Evolutionary conservation across 2,113 vertebrate species (phyloP).

Genomic region (Rhineura floridana): DNA sequence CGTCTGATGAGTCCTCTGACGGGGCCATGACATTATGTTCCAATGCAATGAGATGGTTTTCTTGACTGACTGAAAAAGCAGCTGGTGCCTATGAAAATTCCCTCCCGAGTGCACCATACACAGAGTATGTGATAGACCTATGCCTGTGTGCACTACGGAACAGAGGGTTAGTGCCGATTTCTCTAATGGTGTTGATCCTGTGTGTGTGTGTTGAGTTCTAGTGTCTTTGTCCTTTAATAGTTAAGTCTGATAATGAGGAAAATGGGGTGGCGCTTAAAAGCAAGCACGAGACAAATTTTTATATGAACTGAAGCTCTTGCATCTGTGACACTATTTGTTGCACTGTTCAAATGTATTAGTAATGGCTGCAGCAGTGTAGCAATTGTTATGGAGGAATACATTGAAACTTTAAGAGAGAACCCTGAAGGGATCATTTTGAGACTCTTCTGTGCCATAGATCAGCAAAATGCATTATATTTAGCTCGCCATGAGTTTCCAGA

Average conservation of each 20-base stretch:
- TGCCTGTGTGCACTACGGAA: too few relatives aligned
- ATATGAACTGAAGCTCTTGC: not conserved
- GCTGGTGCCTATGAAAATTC: not conserved
- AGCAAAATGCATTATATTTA: slow-evolving; percentile 26
- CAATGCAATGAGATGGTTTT: not conserved
- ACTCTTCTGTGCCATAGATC: slow-evolving; percentile 24
- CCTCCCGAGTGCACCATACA: not conserved
- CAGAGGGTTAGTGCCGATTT: not conserved
- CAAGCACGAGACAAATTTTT: not conserved
- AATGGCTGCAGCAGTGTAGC: slow-evolving; percentile 22
- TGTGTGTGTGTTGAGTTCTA: not conserved
- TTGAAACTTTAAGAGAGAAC: slow-evolving; percentile 21
- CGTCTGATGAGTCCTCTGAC: too few relatives aligned
- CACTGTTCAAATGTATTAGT: not conserved
- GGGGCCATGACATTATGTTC: too few relatives aligned
- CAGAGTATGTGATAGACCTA: not conserved
- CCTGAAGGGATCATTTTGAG: slow-evolving; percentile 27
- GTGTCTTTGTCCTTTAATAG: not conserved
- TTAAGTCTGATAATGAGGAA: not conserved
- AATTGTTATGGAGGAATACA: slow-evolving; percentile 13
- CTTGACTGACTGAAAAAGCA: not conserved
- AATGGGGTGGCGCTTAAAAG: not conserved
- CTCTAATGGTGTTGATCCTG: not conserved
- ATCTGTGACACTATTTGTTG: slow-evolving; percentile 19
- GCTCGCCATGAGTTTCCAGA: not conserved